These are phyloP conservation scores for Drosophila navojoa DNA, from an alignment of 1,140 invertebrate species.

Conservation along the genomic window DNA sequence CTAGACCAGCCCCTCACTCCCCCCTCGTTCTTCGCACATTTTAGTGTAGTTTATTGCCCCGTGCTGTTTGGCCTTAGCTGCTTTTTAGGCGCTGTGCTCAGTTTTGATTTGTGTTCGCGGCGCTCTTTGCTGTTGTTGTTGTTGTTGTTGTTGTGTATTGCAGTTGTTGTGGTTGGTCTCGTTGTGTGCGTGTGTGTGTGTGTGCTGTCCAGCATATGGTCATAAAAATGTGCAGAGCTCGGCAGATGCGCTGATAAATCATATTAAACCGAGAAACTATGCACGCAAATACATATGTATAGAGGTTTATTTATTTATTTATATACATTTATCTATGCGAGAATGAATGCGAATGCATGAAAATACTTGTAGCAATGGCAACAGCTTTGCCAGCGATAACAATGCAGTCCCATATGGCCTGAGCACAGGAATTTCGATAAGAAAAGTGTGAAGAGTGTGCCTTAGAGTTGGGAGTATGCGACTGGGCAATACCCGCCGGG, in stretches of 20 bases:
- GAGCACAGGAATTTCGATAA: background rate
- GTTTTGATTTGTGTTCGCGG: slow-evolving; percentile 73
- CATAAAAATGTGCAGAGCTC: slow-evolving; percentile 75
- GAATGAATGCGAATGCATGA: slow-evolving; percentile 58
- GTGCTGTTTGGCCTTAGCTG: slow-evolving; percentile 50
- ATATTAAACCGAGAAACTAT: slow-evolving; percentile 67
- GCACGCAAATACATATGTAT: slow-evolving; percentile 32
- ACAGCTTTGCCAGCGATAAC: slow-evolving; percentile 26
- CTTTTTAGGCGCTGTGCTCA: slow-evolving; percentile 71
- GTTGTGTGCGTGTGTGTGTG: slow-evolving; percentile 12
- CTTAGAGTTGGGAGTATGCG: background rate
- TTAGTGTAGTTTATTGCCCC: slow-evolving; percentile 71
- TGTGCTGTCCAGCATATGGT: slow-evolving; percentile 59
- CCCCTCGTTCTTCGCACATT: slow-evolving; percentile 31
- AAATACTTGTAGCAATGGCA: slow-evolving; percentile 58
- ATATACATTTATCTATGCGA: slow-evolving; percentile 10
- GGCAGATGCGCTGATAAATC: slow-evolving; percentile 68
- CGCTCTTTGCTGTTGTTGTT: slow-evolving; percentile 42
- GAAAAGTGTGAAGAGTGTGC: background rate
- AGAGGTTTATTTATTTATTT: background rate
- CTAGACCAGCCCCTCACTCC: slow-evolving; percentile 14
- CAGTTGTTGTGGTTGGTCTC: slow-evolving; percentile 43
- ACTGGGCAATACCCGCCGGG: no score
- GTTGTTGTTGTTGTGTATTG: slow-evolving; percentile 8
- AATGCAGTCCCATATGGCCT: background rate